Evolutionary conservation across 2,797 vertebrate genomes (phyloP).

Genomic region (Characodon lateralis): DNA sequence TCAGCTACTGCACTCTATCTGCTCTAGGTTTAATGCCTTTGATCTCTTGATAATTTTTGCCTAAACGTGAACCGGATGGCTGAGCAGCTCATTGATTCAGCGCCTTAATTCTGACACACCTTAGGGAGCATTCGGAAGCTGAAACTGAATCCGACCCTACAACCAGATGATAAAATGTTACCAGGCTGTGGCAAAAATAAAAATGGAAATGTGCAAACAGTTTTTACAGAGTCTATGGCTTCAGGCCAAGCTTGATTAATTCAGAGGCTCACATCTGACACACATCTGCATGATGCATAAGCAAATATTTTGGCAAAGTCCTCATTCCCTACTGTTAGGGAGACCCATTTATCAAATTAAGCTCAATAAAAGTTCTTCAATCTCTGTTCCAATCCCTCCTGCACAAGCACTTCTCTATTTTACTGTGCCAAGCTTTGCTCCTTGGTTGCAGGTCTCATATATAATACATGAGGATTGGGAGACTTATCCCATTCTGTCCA

Average conservation of each 20-base stretch:
- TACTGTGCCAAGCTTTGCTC: constrained; percentile 75
- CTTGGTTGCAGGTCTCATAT: constrained; percentile 78
- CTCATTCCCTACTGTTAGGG: constrained; percentile 5
- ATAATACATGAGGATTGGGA: constrained; percentile 78
- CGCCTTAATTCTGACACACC: constrained; percentile 57
- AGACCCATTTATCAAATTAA: constrained; percentile 71
- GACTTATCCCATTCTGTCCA: constrained; percentile 66
- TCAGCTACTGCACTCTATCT: constrained; percentile 29
- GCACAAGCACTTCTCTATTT: constrained; percentile 40
- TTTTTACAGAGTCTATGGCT: constrained; percentile 39
- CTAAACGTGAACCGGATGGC: constrained; percentile 56
- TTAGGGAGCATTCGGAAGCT: constrained; percentile 47
- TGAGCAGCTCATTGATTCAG: constrained; percentile 60
- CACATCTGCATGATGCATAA: constrained; percentile 57
- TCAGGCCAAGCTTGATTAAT: constrained; percentile 43
- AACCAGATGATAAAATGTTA: constrained; percentile 45
- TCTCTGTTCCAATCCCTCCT: constrained; percentile 5
- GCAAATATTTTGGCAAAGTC: constrained; percentile 19
- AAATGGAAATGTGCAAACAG: constrained; percentile 32
- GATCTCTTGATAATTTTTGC: constrained; percentile 71
- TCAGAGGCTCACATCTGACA: constrained; percentile 52
- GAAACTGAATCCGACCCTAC: constrained; percentile 50
- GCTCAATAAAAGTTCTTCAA: constrained; percentile 61
- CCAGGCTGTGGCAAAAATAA: constrained; percentile 23
- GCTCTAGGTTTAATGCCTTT: constrained; percentile 66